A percentile compares a stretch with the other conserved stretches of the same genome.
phyloP scores from a whole-genome alignment of 2,113 vertebrate species.

The Naja naja region DNA sequence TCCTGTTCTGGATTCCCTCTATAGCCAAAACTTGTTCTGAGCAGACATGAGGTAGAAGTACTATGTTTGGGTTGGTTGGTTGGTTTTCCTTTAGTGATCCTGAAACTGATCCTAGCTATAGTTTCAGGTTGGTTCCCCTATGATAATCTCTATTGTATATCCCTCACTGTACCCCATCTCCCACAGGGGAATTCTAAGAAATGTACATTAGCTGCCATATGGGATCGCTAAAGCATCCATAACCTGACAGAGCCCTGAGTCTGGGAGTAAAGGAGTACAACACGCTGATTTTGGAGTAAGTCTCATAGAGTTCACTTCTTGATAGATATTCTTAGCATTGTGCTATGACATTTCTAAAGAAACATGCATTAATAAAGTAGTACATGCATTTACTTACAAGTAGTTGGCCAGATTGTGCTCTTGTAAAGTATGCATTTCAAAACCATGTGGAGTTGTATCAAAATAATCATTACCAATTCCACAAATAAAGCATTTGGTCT shows the following conservation, averaged over 20 bases:
- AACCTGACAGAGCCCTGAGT: background rate
- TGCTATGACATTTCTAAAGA: background rate
- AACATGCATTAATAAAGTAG: background rate
- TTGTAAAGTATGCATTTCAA: slow-evolving; percentile 97
- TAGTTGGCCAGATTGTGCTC: slow-evolving; percentile 99
- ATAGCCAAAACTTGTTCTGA: background rate
- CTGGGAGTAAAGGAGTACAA: background rate
- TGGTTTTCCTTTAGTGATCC: background rate
- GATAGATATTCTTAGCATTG: background rate
- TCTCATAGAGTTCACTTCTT: background rate
- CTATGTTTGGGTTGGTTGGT: background rate
- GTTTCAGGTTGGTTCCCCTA: background rate
- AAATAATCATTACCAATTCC: slow-evolving; percentile 99
- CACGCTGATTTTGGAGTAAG: background rate
- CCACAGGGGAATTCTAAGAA: too few species aligned
- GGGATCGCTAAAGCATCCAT: background rate
- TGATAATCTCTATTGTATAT: background rate
- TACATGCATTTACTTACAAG: slow-evolving; percentile 81
- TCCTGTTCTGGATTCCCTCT: background rate
- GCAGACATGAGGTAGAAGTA: background rate
- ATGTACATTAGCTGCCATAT: background rate
- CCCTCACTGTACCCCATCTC: background rate
- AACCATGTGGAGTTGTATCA: slow-evolving; percentile 95
- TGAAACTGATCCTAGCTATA: background rate
- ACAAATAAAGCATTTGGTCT: slow-evolving; percentile 99